Conservation (phyloP, 35 echinoderm and acorn worm genomes). For the Ophiothrix spiculata region DNA sequence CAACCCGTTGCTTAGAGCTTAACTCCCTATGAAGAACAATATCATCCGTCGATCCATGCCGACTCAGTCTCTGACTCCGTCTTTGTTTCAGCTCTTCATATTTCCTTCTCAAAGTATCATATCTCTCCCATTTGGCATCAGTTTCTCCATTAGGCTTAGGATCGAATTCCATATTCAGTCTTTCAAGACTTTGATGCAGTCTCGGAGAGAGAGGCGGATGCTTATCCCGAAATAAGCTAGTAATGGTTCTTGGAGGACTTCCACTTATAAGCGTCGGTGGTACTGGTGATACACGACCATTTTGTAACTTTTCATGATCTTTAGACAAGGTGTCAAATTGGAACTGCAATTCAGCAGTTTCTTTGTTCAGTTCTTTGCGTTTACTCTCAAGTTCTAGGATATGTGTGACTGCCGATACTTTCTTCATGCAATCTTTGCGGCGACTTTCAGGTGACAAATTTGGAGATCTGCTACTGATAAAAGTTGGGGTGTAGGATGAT, state of each 20-base stretch:
- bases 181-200: constrained; percentile 53
- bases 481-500: not conserved
- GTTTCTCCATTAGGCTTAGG: constrained; percentile 33
- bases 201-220: constrained; percentile 26
- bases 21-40: not conserved
- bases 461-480: constrained; percentile 4
- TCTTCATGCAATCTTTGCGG: constrained; percentile 18
- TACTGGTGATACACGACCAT: constrained; percentile 3
- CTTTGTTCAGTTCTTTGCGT: constrained; percentile 58
- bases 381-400: constrained; percentile 52
- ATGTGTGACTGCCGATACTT: not conserved
- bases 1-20: not conserved
- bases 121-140: constrained; percentile 71
- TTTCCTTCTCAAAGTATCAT: constrained; percentile 67
- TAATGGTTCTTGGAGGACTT: constrained; percentile 14
- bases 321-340: constrained; percentile 66
- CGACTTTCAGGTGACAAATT: constrained; percentile 15
- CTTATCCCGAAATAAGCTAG: constrained; percentile 21
- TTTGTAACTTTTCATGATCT: constrained; percentile 52
- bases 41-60: not conserved
- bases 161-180: constrained; percentile 32
- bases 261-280: constrained; percentile 25
- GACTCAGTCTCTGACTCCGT: not conserved
- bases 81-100: constrained; percentile 69
- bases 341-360: constrained; percentile 70